Evolutionary conservation across 1,140 invertebrate species (phyloP), one percentile per base, ranked within the genome.

Genomic region (Pinna nobilis): DNA sequence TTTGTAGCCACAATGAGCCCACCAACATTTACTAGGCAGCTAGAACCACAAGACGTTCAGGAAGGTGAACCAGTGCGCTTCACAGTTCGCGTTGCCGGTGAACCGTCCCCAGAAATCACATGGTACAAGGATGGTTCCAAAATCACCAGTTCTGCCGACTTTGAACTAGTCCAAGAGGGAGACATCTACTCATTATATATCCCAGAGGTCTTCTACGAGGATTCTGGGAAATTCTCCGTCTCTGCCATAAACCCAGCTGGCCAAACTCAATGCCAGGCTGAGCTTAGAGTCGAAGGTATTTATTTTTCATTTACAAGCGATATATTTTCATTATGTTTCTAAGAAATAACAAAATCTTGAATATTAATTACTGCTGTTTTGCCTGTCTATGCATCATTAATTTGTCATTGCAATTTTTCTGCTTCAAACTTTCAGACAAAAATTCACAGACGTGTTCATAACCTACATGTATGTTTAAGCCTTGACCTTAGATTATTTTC

Each of bases 141-240:
- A 41, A 80, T 89, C 15, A 73, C 82, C 76, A 88, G 84, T 70
- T 88, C 82, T 66, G 88, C 84, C 68, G 88, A 85, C 82, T 91
- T 87, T 86, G 89, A 88, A 79, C 87, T 85, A 70, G 83, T 87
- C 23, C 85, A 86, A 73, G 85, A 87, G 63, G 88, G 86, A 35
- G 84, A 88, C 57, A 55, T 86, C n/a, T 87, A 89, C 77, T 81
- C 84, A 6, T 82, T 91, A 32, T 84, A 86, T 76, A 88, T 89
- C 53, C 87, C 86, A 23, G 87, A 88, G 74, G 88, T 87, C 23
- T 89, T 88, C 80, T 86, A 78, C 50, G 90, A 91, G 81, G 90
- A 92, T 79, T 88, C 90, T 39, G 95, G 95, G 44, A 92, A 91
- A 67, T 91, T 94, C 65, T 92, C 93, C 35, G 87, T 86, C 7